Evolutionary conservation across 2,888 invertebrate species (phyloP).

Genomic region (Dicyrtomina minuta): DNA sequence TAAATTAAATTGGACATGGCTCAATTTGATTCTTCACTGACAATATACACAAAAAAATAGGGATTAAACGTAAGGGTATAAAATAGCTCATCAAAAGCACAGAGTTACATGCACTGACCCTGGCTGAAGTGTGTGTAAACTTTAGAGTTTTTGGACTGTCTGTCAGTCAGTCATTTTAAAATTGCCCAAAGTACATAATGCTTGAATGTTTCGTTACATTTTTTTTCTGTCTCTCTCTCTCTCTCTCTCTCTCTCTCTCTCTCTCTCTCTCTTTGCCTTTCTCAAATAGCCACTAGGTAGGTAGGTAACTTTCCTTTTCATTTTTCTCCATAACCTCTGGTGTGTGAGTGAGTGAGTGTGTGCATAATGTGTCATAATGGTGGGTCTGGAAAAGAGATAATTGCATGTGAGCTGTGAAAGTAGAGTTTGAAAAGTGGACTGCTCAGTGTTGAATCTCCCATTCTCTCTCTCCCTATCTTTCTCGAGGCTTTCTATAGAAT

Average conservation of each 20-base stretch:
- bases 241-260: not conserved
- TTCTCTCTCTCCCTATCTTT: constrained; percentile 3
- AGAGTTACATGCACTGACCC: too few relatives aligned
- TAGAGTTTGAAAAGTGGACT: constrained; percentile 1
- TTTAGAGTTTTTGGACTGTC: not conserved
- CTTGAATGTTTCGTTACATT: too few relatives aligned
- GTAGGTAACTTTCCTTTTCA: not conserved
- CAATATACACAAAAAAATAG: too few relatives aligned
- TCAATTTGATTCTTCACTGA: too few relatives aligned
- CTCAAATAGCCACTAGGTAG: too few relatives aligned
- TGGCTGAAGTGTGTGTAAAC: not conserved
- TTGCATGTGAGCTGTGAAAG: constrained; percentile 39
- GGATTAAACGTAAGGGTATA: not conserved
- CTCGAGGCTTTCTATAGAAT: not conserved
- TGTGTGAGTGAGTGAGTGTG: constrained; percentile 2
- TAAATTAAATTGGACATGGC: too few relatives aligned
- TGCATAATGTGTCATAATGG: constrained; percentile 18
- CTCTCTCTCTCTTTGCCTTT: not conserved
- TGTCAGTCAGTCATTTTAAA: not conserved
- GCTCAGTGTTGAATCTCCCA: constrained; percentile 15
- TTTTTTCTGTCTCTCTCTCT: not conserved
- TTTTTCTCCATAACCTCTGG: not conserved
- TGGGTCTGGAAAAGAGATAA: constrained; percentile 34
- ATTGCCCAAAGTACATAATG: too few relatives aligned
- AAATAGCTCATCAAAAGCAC: too few relatives aligned